Conservation (phyloP, 2,113 vertebrate genomes). For the Tychaedon coryphoeus region DNA sequence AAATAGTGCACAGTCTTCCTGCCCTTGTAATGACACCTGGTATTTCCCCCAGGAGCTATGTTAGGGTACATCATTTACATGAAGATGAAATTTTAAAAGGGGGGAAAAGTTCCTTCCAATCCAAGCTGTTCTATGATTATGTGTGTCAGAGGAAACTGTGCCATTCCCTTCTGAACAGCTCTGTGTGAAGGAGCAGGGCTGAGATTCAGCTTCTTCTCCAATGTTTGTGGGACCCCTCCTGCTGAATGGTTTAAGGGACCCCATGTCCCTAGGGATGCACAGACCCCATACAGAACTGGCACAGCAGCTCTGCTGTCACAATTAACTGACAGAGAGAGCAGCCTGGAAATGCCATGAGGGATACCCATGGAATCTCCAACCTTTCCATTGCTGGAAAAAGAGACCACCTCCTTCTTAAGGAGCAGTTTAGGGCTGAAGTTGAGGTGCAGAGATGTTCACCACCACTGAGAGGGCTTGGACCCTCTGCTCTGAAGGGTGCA, state of each 20-base stretch:
- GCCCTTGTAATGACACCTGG: not conserved
- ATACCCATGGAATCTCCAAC: not conserved
- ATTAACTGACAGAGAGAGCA: fast-evolving
- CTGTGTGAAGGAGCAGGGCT: not conserved
- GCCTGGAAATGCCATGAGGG: not conserved
- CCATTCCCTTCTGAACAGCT: not conserved
- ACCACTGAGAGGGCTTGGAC: fast-evolving
- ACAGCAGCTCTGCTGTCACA: not conserved
- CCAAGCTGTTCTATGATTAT: not conserved
- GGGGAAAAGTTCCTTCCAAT: not conserved
- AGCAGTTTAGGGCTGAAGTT: fast-evolving
- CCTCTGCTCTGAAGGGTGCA: not conserved
- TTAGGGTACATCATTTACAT: not conserved
- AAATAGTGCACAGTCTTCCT: not conserved
- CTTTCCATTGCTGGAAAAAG: not conserved
- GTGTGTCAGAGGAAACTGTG: not conserved
- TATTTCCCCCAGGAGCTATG: not conserved
- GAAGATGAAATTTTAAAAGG: not conserved
- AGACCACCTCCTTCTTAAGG: not conserved
- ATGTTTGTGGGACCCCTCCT: not conserved
- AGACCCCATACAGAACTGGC: fast-evolving
- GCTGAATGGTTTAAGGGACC: not conserved
- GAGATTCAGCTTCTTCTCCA: not conserved
- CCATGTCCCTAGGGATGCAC: not conserved
- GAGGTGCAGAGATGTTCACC: not conserved